These are phyloP conservation scores for Fragariocoptes setiger DNA, from an alignment of 1,140 invertebrate genomes.

Conservation along the genomic window DNA sequence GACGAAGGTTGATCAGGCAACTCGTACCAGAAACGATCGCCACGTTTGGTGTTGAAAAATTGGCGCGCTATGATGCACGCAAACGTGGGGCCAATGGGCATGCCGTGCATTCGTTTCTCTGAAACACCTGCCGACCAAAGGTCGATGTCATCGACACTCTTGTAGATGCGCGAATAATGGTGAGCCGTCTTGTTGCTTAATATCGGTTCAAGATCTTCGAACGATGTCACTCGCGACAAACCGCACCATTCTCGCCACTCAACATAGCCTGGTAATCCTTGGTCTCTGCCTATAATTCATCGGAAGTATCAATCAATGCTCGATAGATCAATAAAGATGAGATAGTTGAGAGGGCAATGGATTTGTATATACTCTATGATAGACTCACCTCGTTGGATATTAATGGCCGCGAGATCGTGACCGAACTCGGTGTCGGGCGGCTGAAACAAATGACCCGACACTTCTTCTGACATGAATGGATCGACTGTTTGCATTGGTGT, in stretches of 20 bases:
- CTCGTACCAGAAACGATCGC: constrained; percentile 82
- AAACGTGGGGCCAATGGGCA: constrained; percentile 23
- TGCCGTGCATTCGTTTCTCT: constrained; percentile 15
- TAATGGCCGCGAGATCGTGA: constrained; percentile 41
- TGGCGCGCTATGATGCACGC: constrained; percentile 24
- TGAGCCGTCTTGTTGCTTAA: constrained; percentile 22
- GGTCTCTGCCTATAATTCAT: too few relatives aligned
- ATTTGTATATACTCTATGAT: too few relatives aligned
- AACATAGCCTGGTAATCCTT: constrained; percentile 50
- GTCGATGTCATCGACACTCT: constrained; percentile 17
- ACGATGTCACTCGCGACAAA: constrained; percentile 30
- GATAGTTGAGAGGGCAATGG: too few relatives aligned
- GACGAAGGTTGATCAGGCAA: constrained; percentile 43
- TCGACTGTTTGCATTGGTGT: constrained; percentile 53
- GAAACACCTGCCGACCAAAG: constrained; percentile 15
- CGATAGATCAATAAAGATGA: too few relatives aligned
- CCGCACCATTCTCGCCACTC: constrained; percentile 45
- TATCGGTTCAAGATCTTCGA: constrained; percentile 30
- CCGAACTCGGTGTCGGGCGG: constrained; percentile 30
- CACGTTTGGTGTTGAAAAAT: constrained; percentile 19
- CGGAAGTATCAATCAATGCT: too few relatives aligned
- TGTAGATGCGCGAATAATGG: constrained; percentile 20
- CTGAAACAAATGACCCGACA: constrained; percentile 40
- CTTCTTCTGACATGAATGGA: constrained; percentile 56
- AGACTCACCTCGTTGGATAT: constrained; percentile 63